These are phyloP conservation scores for Anhinga rufa DNA, from an alignment of 2,113 vertebrate genomes.

Conservation along the genomic window DNA sequence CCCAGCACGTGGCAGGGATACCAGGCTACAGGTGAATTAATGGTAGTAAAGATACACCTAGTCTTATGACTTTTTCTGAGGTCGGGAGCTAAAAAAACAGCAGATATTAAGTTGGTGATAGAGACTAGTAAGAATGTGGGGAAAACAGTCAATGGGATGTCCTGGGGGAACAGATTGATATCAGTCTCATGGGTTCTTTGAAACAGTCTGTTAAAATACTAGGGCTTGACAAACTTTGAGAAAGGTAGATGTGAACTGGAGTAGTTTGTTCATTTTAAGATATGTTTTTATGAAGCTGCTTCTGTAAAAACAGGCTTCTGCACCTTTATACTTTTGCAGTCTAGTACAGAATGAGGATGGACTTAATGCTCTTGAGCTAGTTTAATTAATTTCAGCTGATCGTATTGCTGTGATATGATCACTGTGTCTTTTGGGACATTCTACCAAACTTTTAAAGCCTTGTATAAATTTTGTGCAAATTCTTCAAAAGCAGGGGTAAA, in stretches of 20 bases:
- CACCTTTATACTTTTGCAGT: background rate
- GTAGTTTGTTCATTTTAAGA: background rate
- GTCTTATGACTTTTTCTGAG: background rate
- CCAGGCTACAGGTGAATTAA: background rate
- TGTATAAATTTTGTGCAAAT: background rate
- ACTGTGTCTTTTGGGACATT: background rate
- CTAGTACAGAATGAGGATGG: background rate
- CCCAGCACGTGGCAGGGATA: background rate
- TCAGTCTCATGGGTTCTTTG: background rate
- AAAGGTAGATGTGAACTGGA: background rate
- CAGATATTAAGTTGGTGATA: background rate
- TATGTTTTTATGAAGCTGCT: background rate
- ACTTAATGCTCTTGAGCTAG: background rate
- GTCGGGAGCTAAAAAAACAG: background rate
- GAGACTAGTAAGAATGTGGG: background rate
- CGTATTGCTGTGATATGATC: background rate
- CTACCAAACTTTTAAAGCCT: background rate
- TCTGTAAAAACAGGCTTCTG: background rate
- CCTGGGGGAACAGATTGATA: background rate
- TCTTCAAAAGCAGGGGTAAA: background rate
- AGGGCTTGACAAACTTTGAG: background rate
- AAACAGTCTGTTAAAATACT: background rate
- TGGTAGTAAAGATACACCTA: background rate
- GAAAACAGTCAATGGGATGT: background rate
- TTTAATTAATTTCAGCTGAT: background rate